A percentile compares a stretch with the other conserved stretches of the same genome.
phyloP scores from a whole-genome alignment of 1,140 invertebrate species.

The Ceratoteleas bidentatus region DNA sequence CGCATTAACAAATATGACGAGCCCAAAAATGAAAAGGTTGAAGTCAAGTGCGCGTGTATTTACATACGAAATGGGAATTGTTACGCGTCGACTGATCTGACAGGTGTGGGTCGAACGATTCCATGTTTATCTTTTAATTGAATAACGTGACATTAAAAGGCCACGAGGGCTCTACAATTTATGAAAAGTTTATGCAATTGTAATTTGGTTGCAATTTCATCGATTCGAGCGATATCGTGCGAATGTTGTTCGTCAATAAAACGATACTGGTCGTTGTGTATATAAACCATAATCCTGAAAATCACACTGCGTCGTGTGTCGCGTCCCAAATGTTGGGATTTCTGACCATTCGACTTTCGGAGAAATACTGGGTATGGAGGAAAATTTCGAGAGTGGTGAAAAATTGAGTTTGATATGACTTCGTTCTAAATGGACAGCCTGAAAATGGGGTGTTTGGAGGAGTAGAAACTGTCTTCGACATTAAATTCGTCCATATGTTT shows the following conservation, averaged over 20 bases:
- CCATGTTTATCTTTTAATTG: constrained; percentile 44
- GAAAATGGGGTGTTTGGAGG: too few relatives aligned
- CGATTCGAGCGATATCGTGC: constrained; percentile 2
- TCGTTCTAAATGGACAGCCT: too few relatives aligned
- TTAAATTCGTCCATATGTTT: too few relatives aligned
- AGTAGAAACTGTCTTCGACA: too few relatives aligned
- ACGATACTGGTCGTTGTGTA: not conserved
- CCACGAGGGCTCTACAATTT: not conserved
- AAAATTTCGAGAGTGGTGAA: too few relatives aligned
- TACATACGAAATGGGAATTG: constrained; percentile 40
- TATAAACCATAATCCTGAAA: not conserved
- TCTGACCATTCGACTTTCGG: too few relatives aligned
- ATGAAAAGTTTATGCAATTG: constrained; percentile 18
- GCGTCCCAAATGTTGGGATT: too few relatives aligned
- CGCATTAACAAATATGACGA: not conserved
- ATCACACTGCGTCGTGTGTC: too few relatives aligned
- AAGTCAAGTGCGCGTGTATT: constrained; percentile 19
- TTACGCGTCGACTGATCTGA: constrained; percentile 32
- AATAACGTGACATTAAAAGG: constrained; percentile 36
- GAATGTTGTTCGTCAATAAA: not conserved
- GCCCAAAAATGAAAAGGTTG: not conserved
- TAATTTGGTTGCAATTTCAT: not conserved
- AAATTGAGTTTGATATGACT: too few relatives aligned
- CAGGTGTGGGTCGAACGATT: constrained; percentile 27
- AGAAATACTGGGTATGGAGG: too few relatives aligned